Evolutionary conservation across 2,113 vertebrate genomes (phyloP).

Genomic region (Varanus komodoensis): DNA sequence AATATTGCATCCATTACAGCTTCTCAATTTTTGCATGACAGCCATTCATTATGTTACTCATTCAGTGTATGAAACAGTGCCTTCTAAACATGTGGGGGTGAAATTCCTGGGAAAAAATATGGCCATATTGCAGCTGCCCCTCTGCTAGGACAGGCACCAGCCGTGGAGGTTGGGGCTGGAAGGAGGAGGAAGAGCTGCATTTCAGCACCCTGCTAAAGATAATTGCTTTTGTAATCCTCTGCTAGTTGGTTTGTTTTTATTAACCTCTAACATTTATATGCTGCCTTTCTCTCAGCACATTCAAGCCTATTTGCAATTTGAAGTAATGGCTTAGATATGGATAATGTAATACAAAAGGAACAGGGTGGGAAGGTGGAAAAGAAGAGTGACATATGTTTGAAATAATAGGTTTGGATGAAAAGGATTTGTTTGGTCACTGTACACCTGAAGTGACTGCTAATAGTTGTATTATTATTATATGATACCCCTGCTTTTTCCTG

Average conservation of each 20-base stretch:
- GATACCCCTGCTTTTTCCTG: too few species aligned
- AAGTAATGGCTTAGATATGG: not conserved
- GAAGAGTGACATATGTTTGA: not conserved
- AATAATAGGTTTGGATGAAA: not conserved
- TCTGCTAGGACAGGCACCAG: too few species aligned
- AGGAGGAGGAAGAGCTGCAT: not conserved
- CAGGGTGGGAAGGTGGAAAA: not conserved
- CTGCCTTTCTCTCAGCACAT: not conserved
- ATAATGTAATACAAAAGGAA: not conserved
- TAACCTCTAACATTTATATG: not conserved
- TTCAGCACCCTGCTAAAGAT: not conserved
- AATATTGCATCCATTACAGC: not conserved
- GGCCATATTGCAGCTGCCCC: too few species aligned
- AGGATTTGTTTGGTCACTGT: not conserved
- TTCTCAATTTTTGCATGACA: not conserved
- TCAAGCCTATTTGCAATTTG: not conserved
- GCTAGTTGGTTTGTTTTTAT: constrained; percentile 1
- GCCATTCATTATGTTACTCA: not conserved
- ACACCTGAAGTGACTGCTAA: not conserved
- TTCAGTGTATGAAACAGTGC: not conserved
- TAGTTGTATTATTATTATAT: not conserved
- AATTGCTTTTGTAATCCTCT: not conserved
- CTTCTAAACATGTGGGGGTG: not conserved
- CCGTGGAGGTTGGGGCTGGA: too few species aligned
- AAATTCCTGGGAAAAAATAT: not conserved